Percentiles rank a stretch among this genome's conserved stretches.
Evolutionary conservation across 2,113 vertebrate species (phyloP).

Genomic region (Piprites chloris): DNA sequence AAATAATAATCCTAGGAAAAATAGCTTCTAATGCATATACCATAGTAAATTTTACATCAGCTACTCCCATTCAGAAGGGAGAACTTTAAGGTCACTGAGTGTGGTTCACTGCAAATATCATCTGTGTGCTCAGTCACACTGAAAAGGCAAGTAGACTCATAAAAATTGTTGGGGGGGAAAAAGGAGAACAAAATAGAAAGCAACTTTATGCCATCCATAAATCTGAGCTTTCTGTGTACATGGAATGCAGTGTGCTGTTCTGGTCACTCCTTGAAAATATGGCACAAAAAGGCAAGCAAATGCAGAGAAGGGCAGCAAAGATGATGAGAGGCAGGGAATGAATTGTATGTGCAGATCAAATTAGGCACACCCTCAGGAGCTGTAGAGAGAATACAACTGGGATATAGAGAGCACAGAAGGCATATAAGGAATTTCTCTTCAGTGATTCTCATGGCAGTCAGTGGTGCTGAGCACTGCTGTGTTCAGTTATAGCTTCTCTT

Average conservation of each 20-base stretch:
- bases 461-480: background rate
- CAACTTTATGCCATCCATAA: background rate
- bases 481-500: background rate
- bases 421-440: background rate
- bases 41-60: background rate
- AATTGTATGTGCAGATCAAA: background rate
- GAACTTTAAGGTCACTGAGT: background rate
- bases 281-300: background rate
- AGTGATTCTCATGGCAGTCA: background rate
- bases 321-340: background rate
- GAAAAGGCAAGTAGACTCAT: background rate
- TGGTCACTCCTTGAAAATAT: background rate
- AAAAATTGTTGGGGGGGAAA: background rate
- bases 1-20: background rate
- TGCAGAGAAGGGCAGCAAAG: background rate
- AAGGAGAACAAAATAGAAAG: background rate
- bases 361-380: background rate
- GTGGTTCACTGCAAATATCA: background rate
- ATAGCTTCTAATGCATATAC: background rate
- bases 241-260: background rate
- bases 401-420: background rate
- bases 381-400: background rate
- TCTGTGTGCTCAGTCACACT: background rate
- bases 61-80: background rate
- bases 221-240: background rate